Conservation (phyloP, 2,797 vertebrate genomes). For the Lagocephalus sceleratus region DNA sequence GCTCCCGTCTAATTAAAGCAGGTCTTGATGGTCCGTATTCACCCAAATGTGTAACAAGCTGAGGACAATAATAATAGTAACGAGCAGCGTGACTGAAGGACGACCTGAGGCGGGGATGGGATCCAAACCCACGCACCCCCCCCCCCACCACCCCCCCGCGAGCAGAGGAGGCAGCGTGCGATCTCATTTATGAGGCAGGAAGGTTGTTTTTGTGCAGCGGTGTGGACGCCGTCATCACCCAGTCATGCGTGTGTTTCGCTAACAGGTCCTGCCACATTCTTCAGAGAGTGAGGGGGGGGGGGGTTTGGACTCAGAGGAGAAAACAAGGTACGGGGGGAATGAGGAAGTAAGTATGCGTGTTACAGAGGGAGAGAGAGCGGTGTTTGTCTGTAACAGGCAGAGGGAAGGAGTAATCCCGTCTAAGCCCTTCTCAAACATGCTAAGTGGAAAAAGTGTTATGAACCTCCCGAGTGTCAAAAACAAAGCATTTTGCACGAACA, state of each 20-base stretch:
- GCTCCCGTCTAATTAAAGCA: slow-evolving; percentile 1
- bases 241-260: slow-evolving; percentile 53
- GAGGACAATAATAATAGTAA: too few species aligned
- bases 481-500: not conserved
- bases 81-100: too few species aligned
- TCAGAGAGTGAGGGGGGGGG: slow-evolving; percentile 38
- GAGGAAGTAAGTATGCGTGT: slow-evolving; percentile 29
- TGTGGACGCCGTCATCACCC: slow-evolving; percentile 44
- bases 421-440: slow-evolving; percentile 34
- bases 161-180: not conserved
- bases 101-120: too few species aligned
- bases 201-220: slow-evolving; percentile 11
- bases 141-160: too few species aligned
- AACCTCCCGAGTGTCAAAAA: slow-evolving; percentile 10
- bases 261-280: slow-evolving; percentile 76
- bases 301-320: slow-evolving; percentile 11
- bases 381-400: slow-evolving; percentile 39
- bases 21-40: too few species aligned
- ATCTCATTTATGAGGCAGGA: not conserved
- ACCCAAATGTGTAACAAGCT: too few species aligned
- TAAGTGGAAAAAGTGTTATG: not conserved
- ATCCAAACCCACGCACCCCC: too few species aligned
- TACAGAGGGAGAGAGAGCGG: slow-evolving; percentile 15
- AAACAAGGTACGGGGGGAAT: slow-evolving; percentile 34
- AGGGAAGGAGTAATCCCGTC: slow-evolving; percentile 45